Conservation (phyloP, 2,888 invertebrate genomes). For the Lasioglossum morio region DNA sequence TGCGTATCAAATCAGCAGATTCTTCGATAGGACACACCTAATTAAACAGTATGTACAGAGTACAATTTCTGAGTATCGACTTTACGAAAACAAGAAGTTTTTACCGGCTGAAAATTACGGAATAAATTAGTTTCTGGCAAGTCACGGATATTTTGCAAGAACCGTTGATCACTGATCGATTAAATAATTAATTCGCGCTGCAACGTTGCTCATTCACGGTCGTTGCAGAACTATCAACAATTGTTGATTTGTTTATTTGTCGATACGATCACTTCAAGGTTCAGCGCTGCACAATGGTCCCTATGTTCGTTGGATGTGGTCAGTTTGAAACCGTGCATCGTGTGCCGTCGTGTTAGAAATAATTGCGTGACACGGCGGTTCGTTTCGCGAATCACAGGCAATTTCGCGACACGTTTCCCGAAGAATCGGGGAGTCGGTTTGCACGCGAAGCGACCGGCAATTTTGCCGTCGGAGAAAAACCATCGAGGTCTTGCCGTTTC, state of each 20-base stretch:
- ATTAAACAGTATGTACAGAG: not conserved
- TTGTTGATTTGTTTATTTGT: not conserved
- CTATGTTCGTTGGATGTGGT: not conserved
- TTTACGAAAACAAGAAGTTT: not conserved
- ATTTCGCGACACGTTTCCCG: conserved; percentile 1
- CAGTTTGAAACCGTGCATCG: not conserved
- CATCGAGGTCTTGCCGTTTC: conserved; percentile 18
- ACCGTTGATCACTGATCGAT: not conserved
- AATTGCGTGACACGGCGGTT: conserved; percentile 33
- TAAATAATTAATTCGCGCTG: not conserved
- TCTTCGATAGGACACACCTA: not conserved
- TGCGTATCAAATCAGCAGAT: conserved; percentile 13
- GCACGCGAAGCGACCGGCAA: not conserved
- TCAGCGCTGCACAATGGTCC: not conserved
- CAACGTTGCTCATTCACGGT: not conserved
- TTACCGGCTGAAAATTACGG: not conserved
- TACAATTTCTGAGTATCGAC: not conserved
- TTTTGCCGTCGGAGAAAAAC: conserved; percentile 9
- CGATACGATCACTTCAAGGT: not conserved
- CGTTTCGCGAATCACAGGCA: not conserved
- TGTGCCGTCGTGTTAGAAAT: not conserved
- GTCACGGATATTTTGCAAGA: not conserved
- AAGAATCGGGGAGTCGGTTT: not conserved
- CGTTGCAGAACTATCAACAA: not conserved
- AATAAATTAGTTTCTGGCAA: not conserved